A percentile compares a stretch with the other conserved stretches of the same genome.
These are phyloP conservation scores for Galbula dea DNA, from an alignment of 2,113 vertebrate genomes.

Conservation along the genomic window DNA sequence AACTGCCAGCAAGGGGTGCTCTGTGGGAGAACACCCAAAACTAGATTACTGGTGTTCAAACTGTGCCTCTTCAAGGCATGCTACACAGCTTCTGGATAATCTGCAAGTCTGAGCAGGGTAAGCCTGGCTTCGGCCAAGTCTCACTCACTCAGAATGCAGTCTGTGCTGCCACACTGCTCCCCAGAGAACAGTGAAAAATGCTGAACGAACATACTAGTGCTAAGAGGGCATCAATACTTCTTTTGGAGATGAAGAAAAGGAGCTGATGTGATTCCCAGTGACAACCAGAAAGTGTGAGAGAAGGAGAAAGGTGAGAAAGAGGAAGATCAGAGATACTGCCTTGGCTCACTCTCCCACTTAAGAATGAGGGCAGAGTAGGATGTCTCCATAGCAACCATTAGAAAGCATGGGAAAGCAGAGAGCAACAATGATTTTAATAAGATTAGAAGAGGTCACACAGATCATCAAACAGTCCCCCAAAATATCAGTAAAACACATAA, in stretches of 20 bases:
- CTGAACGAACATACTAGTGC: background rate
- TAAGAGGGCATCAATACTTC: constrained; percentile 29
- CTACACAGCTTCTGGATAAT: background rate
- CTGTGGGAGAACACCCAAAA: background rate
- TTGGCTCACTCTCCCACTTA: constrained; percentile 8
- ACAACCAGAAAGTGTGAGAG: constrained; percentile 45
- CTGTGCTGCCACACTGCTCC: background rate
- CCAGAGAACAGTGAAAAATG: background rate
- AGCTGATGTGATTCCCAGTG: constrained; percentile 13
- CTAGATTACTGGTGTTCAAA: background rate
- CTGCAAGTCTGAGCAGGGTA: constrained; percentile 8
- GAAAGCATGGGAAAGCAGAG: constrained; percentile 49
- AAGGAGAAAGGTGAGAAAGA: constrained; percentile 44
- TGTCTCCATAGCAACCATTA: constrained; percentile 50
- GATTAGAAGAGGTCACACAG: constrained; percentile 55
- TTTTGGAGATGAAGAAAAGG: constrained; percentile 14
- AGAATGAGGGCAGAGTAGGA: constrained; percentile 35
- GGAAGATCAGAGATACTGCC: background rate
- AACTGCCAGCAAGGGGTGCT: background rate
- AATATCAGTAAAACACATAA: background rate
- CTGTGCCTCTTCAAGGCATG: background rate
- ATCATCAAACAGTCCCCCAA: constrained; percentile 21
- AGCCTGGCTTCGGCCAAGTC: background rate
- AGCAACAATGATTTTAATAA: constrained; percentile 48
- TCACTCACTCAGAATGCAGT: background rate